Evolutionary conservation across 2,113 vertebrate species (phyloP).

Genomic region (Cranoglanis bouderius): DNA sequence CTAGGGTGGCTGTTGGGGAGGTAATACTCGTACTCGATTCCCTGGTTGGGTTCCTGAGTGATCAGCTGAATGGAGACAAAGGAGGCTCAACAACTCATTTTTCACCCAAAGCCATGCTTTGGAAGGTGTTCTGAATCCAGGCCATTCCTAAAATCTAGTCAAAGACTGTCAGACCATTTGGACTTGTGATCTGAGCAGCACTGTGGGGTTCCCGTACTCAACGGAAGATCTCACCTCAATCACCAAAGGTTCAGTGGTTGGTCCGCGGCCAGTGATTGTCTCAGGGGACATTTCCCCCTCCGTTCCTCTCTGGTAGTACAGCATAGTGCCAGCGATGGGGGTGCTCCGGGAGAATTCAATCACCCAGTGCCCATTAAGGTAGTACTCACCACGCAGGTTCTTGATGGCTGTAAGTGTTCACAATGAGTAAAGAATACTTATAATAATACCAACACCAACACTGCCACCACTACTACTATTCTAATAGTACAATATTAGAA

Average conservation of each 20-base stretch:
- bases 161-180: background rate
- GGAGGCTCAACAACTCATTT: background rate
- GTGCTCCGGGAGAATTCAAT: constrained; percentile 81
- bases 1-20: constrained; percentile 68
- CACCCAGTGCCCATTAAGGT: constrained; percentile 94
- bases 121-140: background rate
- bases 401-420: constrained; percentile 80
- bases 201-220: background rate
- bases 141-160: background rate
- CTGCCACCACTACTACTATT: background rate
- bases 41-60: constrained; percentile 87
- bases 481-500: background rate
- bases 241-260: constrained; percentile 90
- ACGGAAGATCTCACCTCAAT: constrained; percentile 80
- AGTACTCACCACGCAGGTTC: constrained; percentile 86
- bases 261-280: constrained; percentile 82
- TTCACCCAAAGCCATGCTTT: background rate
- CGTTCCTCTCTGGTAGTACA: constrained; percentile 85
- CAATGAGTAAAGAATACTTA: background rate
- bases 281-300: constrained; percentile 86
- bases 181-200: background rate
- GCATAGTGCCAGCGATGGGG: constrained; percentile 79
- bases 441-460: background rate
- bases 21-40: constrained; percentile 88
- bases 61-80: constrained; percentile 77